phyloP scores from a whole-genome alignment of 2,888 invertebrate genomes.

The Rhogogaster chlorosoma region DNA sequence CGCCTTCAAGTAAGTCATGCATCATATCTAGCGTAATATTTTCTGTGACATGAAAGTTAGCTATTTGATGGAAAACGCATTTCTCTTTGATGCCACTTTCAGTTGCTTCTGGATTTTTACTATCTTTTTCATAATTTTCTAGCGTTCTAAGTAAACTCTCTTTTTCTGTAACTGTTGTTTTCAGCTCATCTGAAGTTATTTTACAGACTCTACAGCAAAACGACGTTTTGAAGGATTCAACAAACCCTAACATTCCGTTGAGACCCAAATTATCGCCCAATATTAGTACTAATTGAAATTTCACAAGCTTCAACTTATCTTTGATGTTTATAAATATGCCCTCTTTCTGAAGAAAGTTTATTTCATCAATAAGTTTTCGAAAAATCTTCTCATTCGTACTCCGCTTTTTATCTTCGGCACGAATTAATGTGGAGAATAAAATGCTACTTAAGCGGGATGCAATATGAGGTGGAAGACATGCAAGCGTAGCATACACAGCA shows the following conservation, averaged over 20 bases:
- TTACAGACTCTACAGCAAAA: slow-evolving; percentile 65
- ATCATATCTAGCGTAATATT: neutral
- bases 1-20: slow-evolving; percentile 29
- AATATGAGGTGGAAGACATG: slow-evolving; percentile 49
- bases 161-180: slow-evolving; percentile 55
- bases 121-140: slow-evolving; percentile 58
- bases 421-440: slow-evolving; percentile 49
- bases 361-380: slow-evolving; percentile 57
- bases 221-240: slow-evolving; percentile 57
- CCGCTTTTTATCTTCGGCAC: slow-evolving; percentile 45
- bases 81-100: too few relatives aligned
- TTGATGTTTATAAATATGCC: slow-evolving; percentile 55
- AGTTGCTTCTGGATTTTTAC: slow-evolving; percentile 12
- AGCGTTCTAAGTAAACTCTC: slow-evolving; percentile 53
- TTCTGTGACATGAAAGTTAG: too few relatives aligned
- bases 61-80: too few relatives aligned
- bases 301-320: slow-evolving; percentile 42
- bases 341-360: slow-evolving; percentile 57
- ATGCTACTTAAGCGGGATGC: slow-evolving; percentile 50
- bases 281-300: slow-evolving; percentile 54
- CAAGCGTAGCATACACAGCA: slow-evolving; percentile 49
- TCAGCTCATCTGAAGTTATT: slow-evolving; percentile 54
- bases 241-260: slow-evolving; percentile 54
- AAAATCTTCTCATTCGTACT: slow-evolving; percentile 57
- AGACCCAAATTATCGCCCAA: too few relatives aligned